These are phyloP conservation scores for Papilio elwesi DNA, from an alignment of 2,888 invertebrate genomes.

Conservation along the genomic window DNA sequence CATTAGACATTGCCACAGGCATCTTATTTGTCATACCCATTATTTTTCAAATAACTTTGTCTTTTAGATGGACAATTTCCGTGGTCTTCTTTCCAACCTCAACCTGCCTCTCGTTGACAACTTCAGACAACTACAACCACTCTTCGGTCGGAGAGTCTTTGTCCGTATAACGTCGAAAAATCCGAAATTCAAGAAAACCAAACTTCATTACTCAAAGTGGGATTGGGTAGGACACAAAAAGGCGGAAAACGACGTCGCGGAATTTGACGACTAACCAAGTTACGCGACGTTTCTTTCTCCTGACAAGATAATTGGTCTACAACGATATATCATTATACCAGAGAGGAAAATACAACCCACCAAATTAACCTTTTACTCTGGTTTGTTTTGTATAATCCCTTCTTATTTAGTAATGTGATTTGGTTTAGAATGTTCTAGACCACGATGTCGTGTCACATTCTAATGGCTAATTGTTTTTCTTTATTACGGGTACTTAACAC, in stretches of 20 bases:
- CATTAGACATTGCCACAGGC: not conserved
- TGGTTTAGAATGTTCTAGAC: constrained; percentile 17
- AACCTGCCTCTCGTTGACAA: constrained; percentile 88
- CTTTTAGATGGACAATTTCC: constrained; percentile 86
- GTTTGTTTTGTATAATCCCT: constrained; percentile 13
- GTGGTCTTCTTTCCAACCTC: constrained; percentile 86
- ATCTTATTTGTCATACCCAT: not conserved
- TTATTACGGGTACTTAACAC: constrained; percentile 60
- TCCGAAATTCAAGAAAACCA: constrained; percentile 83
- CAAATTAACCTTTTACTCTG: constrained; percentile 15
- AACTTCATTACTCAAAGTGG: constrained; percentile 85
- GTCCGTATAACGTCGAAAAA: constrained; percentile 85
- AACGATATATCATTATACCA: constrained; percentile 1
- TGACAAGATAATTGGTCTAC: constrained; percentile 21
- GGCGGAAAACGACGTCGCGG: constrained; percentile 75
- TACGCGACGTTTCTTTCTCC: not conserved
- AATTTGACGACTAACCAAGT: constrained; percentile 71
- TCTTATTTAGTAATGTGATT: constrained; percentile 19
- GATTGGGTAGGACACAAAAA: constrained; percentile 85
- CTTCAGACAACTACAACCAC: constrained; percentile 86
- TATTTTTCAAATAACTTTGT: constrained; percentile 42
- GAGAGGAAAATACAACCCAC: constrained; percentile 30
- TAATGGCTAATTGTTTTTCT: constrained; percentile 39
- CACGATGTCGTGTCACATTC: constrained; percentile 2
- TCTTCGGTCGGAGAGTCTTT: constrained; percentile 88